Conservation (phyloP, 2,888 invertebrate species). For the Gerosis bhagava region DNA sequence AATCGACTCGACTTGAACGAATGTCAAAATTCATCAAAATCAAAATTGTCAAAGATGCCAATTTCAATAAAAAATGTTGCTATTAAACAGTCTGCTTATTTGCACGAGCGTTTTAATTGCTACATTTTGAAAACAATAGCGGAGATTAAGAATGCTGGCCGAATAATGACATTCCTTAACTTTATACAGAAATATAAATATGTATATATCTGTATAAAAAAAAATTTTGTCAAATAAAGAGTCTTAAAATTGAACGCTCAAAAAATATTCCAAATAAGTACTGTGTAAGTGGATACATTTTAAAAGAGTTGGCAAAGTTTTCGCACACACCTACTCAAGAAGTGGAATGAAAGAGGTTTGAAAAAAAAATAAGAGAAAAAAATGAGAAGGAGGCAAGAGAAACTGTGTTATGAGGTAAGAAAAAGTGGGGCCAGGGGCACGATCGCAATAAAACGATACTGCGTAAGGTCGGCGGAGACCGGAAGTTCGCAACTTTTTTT, state of each 20-base stretch:
- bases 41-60: too few relatives aligned
- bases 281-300: neutral
- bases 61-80: too few relatives aligned
- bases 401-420: constrained; percentile 81
- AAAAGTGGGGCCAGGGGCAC: constrained; percentile 71
- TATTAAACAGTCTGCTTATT: too few relatives aligned
- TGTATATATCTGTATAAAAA: neutral
- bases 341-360: constrained; percentile 38
- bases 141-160: constrained; percentile 17
- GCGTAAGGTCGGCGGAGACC: constrained; percentile 65
- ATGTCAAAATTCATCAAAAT: too few relatives aligned
- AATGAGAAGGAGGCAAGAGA: constrained; percentile 50
- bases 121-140: constrained; percentile 12
- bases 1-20: too few relatives aligned
- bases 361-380: constrained; percentile 37
- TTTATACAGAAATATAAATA: too few relatives aligned
- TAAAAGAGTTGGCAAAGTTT: constrained; percentile 48
- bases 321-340: constrained; percentile 51
- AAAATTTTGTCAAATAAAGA: neutral
- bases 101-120: constrained; percentile 26
- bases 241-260: neutral
- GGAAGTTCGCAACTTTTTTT: constrained; percentile 56
- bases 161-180: constrained; percentile 5
- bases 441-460: constrained; percentile 74
- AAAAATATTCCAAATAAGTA: constrained; percentile 8